Evolutionary conservation across 2,113 vertebrate species (phyloP).

Genomic region (Myiopsitta monachus): DNA sequence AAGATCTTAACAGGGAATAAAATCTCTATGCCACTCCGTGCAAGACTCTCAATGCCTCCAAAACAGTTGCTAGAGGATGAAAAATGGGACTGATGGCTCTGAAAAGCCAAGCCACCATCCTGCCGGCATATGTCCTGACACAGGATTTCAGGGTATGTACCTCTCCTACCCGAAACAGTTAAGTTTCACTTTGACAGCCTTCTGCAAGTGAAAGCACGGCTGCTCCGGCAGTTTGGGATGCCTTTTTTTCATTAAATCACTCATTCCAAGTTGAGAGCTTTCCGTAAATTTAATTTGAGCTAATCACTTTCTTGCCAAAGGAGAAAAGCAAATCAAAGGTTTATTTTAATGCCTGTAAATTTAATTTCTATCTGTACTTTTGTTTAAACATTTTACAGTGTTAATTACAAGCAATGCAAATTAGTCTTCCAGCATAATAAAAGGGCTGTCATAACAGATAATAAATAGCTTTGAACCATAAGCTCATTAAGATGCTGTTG

Average conservation of each 20-base stretch:
- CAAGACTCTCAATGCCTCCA: neutral
- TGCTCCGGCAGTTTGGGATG: neutral
- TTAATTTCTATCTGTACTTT: conserved; percentile 57
- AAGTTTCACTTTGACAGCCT: neutral
- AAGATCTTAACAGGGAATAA: neutral
- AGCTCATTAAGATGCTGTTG: conserved; percentile 6
- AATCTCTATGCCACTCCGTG: neutral
- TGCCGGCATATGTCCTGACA: rapidly evolving
- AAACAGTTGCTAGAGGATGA: neutral
- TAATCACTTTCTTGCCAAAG: conserved; percentile 60
- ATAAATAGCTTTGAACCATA: conserved; percentile 22
- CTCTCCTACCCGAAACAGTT: neutral
- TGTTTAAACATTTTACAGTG: conserved; percentile 49
- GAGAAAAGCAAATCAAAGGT: conserved; percentile 56
- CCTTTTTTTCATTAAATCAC: conserved; percentile 43
- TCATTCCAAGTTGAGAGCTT: neutral
- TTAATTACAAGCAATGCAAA: conserved; percentile 54
- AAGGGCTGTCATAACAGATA: conserved; percentile 40
- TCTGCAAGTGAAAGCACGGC: neutral
- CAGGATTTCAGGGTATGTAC: rapidly evolving
- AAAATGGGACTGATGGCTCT: rapidly evolving
- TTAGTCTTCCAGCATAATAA: conserved; percentile 37
- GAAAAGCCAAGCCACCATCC: neutral
- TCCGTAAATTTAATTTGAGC: conserved; percentile 55
- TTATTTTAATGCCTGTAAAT: conserved; percentile 47